Evolutionary conservation across 2,113 vertebrate species (phyloP).

Genomic region (Oxyura jamaicensis): DNA sequence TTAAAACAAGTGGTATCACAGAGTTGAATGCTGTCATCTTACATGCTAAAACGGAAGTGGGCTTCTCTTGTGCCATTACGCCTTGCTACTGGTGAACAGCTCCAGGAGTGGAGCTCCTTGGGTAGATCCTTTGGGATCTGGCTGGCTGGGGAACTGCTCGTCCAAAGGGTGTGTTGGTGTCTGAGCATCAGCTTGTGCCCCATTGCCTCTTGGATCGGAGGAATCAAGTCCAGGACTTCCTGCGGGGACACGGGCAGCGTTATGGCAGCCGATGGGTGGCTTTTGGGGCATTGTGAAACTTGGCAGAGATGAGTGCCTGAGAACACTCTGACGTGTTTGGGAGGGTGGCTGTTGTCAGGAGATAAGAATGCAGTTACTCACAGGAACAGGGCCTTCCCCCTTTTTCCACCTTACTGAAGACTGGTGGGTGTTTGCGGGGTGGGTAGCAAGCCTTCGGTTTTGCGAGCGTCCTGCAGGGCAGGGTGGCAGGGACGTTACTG

Average conservation of each 20-base stretch:
- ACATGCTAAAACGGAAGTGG: neutral
- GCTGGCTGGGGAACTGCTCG: neutral
- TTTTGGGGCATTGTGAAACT: neutral
- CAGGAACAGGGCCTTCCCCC: neutral
- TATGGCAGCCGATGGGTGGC: accelerated
- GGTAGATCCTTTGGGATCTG: no score
- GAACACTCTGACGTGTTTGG: neutral
- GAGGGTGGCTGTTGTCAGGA: neutral
- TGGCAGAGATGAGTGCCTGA: neutral
- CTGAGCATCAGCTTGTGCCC: neutral
- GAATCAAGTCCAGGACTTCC: neutral
- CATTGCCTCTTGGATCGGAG: accelerated
- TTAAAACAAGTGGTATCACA: no score
- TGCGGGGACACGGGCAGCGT: accelerated
- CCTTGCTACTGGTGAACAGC: neutral
- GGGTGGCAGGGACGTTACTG: neutral
- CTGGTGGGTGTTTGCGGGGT: neutral
- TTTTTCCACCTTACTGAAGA: neutral
- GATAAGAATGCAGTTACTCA: neutral
- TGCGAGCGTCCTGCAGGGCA: neutral
- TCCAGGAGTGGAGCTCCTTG: neutral
- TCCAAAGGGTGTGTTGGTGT: accelerated
- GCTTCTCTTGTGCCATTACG: accelerated
- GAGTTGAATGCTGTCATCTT: accelerated
- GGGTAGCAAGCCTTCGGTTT: neutral